Evolutionary conservation across 2,797 vertebrate species (phyloP), one percentile per base, ranked within the genome.

Genomic region (Cynodonichthys magdalenae): DNA sequence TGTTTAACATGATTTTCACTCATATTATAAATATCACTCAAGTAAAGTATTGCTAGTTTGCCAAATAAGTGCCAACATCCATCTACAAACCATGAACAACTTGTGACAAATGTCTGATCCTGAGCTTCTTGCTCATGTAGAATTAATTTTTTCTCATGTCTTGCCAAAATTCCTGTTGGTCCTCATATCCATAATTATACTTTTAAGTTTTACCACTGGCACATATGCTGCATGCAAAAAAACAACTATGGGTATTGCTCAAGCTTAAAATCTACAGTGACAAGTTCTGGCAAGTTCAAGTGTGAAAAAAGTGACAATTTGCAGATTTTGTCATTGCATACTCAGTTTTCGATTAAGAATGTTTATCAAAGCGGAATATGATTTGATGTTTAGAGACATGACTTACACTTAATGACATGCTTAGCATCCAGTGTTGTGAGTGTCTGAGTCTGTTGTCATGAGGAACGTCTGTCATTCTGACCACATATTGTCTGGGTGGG

Each of bases 371-470:
- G 48, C 53, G 52, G 64, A 63, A 46, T 19, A 1, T 76, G 84
- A 84, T 71, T 81, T 78, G 72, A 59, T 15, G 55, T 64, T 80
- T 62, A 69, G 76, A 85, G 86, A 89, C 87, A 83, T 88, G 79
- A 85, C 76, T 75, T 80, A 79, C 41, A 42, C 41, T 41, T 90
- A 91, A 90, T 92, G 73, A 90, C 77, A 89, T 19, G 76, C 73
- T 81, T 65, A 72, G 42, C 76, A 73, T 39, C 44, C 53, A 52
- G 77, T 84, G 75, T 80, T 77, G 83, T 74, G 63, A 80, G 73
- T 66, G 87, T 89, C 90, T 91, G 86, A 78, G 80, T 76, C 76
- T 77, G 82, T 75, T 74, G 71, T 69, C 75, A 81, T 88, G 71
- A 88, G 77, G 77, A 75, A 63, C 20, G 84, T 86, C 87, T 86